phyloP scores from a whole-genome alignment of 2,888 invertebrate species.

The Orthonychiurus folsomi region DNA sequence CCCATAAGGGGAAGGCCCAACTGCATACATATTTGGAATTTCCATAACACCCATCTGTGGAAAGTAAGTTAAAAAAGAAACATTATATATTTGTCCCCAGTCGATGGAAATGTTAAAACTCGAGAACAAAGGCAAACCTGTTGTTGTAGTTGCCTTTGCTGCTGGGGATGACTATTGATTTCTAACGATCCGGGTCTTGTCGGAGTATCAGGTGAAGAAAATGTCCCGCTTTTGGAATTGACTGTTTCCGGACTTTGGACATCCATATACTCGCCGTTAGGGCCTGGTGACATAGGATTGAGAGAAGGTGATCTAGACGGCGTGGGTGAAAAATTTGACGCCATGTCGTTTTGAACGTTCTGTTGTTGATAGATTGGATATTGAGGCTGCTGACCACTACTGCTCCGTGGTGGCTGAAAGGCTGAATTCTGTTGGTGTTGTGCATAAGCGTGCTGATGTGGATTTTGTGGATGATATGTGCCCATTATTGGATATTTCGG shows the following conservation, averaged over 20 bases:
- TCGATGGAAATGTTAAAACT: too few species aligned
- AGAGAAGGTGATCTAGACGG: neutral
- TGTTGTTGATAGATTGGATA: neutral
- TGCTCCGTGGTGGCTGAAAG: too few species aligned
- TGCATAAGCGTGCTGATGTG: neutral
- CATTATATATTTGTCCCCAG: too few species aligned
- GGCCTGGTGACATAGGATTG: neutral
- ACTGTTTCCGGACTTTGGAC: conserved; percentile 15
- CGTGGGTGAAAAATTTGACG: neutral
- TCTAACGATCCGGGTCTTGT: conserved; percentile 11
- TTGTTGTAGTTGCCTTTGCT: conserved; percentile 7
- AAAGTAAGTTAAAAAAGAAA: neutral
- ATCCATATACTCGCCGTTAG: neutral
- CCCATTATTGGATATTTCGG: neutral
- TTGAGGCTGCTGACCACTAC: neutral
- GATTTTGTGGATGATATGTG: neutral
- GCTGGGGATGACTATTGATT: neutral
- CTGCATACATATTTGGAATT: conserved; percentile 17
- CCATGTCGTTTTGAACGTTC: neutral
- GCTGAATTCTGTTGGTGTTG: neutral
- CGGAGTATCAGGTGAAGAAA: conserved; percentile 8
- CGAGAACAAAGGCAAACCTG: conserved; percentile 9
- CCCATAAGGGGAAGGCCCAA: conserved; percentile 17
- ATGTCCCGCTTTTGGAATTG: conserved; percentile 14
- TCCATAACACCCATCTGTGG: conserved; percentile 19